These are phyloP conservation scores for Notarius lentiginosus DNA, from an alignment of 2,113 vertebrate genomes.

Conservation along the genomic window DNA sequence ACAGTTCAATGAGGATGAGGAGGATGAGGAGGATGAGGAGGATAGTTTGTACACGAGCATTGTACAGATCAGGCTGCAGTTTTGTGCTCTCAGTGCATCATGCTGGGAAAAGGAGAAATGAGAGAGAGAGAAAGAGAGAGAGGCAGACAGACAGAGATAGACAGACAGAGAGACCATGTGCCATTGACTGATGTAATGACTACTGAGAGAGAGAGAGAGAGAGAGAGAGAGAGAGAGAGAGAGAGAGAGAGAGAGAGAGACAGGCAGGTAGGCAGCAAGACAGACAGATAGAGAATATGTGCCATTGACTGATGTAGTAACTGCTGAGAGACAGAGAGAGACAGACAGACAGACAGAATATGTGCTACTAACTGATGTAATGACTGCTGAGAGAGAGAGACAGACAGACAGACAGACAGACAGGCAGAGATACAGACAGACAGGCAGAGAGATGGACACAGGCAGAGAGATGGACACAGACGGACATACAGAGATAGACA, in stretches of 20 bases:
- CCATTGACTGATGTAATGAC: background rate
- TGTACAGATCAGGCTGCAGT: background rate
- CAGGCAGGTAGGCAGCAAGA: too few species aligned
- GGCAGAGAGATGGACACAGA: too few species aligned
- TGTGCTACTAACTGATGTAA: too few species aligned
- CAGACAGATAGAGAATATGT: too few species aligned
- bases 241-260: background rate
- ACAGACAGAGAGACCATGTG: background rate
- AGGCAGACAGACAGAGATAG: background rate
- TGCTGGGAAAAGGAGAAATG: background rate
- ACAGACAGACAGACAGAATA: background rate
- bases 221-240: background rate
- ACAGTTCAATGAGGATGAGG: background rate
- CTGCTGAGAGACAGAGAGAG: background rate
- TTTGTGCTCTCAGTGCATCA: background rate
- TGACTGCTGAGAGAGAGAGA: too few species aligned
- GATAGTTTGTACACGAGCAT: background rate
- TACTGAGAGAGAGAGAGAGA: background rate
- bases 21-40: background rate
- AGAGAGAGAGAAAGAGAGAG: background rate
- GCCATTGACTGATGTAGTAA: too few species aligned
- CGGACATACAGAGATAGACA: too few species aligned
- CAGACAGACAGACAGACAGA: too few species aligned
- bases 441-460: too few species aligned
- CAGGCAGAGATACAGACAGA: too few species aligned